A percentile compares a stretch with the other conserved stretches of the same genome.
phyloP scores from a whole-genome alignment of 2,113 vertebrate genomes.

The Rhea americana region DNA sequence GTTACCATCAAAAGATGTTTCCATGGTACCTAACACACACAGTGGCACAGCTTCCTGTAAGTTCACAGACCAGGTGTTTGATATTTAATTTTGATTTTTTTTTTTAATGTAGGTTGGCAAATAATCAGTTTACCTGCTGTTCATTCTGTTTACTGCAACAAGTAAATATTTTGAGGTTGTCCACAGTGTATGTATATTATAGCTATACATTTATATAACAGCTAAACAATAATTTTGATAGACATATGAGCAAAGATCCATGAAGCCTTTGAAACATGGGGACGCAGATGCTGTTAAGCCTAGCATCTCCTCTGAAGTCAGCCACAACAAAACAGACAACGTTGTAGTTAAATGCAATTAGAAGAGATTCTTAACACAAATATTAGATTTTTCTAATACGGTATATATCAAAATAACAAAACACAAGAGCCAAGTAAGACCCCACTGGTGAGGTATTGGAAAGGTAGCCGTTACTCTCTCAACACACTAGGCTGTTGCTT shows the following conservation, averaged over 20 bases:
- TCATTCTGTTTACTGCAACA: not conserved
- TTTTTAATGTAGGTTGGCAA: not conserved
- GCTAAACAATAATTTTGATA: not conserved
- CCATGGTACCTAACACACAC: constrained; percentile 44
- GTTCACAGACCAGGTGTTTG: fast-evolving
- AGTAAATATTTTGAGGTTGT: not conserved
- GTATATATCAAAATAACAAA: not conserved
- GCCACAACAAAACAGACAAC: not conserved
- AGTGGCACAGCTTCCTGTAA: not conserved
- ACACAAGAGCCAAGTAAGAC: not conserved
- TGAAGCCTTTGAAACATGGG: not conserved
- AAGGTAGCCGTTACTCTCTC: not conserved
- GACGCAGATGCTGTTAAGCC: not conserved
- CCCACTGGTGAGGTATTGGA: not conserved
- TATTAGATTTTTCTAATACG: not conserved
- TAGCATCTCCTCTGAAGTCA: not conserved
- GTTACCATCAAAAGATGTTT: constrained; percentile 38
- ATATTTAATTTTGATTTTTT: not conserved
- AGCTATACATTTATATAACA: not conserved
- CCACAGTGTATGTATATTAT: fast-evolving
- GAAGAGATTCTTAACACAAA: not conserved
- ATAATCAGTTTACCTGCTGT: not conserved
- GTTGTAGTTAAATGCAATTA: fast-evolving
- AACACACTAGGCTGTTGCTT: fast-evolving
- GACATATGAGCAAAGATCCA: fast-evolving